These are phyloP conservation scores for Poecilia velifera DNA, from an alignment of 2,797 vertebrate species.

Conservation along the genomic window DNA sequence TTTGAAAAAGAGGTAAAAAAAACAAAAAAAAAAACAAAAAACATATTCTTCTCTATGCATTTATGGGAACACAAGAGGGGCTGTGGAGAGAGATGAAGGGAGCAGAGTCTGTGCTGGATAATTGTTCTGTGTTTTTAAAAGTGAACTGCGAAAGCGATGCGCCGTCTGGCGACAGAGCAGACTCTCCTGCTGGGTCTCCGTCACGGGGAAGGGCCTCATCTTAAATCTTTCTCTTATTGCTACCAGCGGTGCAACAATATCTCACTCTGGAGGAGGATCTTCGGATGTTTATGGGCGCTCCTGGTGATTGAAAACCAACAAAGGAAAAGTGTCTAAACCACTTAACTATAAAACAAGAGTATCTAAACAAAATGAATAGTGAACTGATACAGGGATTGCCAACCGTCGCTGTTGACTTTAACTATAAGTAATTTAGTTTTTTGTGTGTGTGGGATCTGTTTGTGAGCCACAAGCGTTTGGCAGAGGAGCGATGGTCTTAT, in stretches of 20 bases:
- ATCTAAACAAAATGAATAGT: slow-evolving; percentile 52
- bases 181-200: slow-evolving; percentile 53
- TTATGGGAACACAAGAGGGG: slow-evolving; percentile 49
- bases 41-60: slow-evolving; percentile 1
- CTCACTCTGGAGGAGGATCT: slow-evolving; percentile 63
- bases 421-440: slow-evolving; percentile 54
- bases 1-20: slow-evolving; percentile 15
- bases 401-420: slow-evolving; percentile 27
- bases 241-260: slow-evolving; percentile 49
- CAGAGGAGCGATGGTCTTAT: slow-evolving; percentile 64
- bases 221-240: slow-evolving; percentile 76
- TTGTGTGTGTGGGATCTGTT: slow-evolving; percentile 35
- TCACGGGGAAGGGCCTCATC: slow-evolving; percentile 60
- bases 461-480: slow-evolving; percentile 26
- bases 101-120: slow-evolving; percentile 42
- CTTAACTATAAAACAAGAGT: slow-evolving; percentile 57
- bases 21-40: not conserved
- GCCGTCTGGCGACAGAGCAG: slow-evolving; percentile 56
- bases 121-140: slow-evolving; percentile 64
- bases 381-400: slow-evolving; percentile 52
- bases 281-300: slow-evolving; percentile 70
- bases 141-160: slow-evolving; percentile 61
- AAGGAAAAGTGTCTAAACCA: slow-evolving; percentile 49
- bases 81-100: slow-evolving; percentile 43
- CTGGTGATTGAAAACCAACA: slow-evolving; percentile 75